Base-by-base conservation (phyloP, 2,888 invertebrate genomes). In the Acronicta aceris region DNA sequence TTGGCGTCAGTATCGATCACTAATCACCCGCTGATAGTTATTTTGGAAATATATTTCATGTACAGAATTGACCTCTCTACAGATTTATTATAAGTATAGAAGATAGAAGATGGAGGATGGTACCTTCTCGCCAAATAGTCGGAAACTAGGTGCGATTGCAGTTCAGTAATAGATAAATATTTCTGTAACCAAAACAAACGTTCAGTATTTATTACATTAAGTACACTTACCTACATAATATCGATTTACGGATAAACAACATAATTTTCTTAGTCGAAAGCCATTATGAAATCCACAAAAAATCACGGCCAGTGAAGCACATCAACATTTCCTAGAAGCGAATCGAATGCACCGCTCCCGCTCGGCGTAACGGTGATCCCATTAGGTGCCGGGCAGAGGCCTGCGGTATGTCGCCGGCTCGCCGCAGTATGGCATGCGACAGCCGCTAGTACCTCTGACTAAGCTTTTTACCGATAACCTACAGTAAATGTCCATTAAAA, bases 331-430 rank as follows among this genome's bases (percentile, higher is more conserved):
- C 71, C 67, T 68, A 70, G 78, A 73, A 74, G 56, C 71, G 71
- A 62, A 66, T 66, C 73, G 64, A 73, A 73, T 73, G 74, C 73
- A 71, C 49, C 65, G 53, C 74, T 72, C 77, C 76, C 67, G 69
- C 65, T 74, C 67, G 60, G 42, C 57, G 65, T 85, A 85, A 85
- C 85, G 83, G 85, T 85, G 81, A 73, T 81, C 71, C 65, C 67
- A 78, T 81, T 77, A 76, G 65, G 51, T 68, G 69, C 69, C 58
- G 65, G 66, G 71, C 59, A 64, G 61, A 53, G 65, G 54, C 59
- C 58, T 65, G 63, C 9, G 76, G 78, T 59, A 79, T 74, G 78
- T 66, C 60, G 71, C 21, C 21, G 21, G 21, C 21, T 21, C 21
- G 21, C 51, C 45, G 47, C 61, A 47, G 54, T 55, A 66, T 59